Conservation (phyloP, 53 echinoderm and acorn worm genomes). For the Actinopyga echinites region DNA sequence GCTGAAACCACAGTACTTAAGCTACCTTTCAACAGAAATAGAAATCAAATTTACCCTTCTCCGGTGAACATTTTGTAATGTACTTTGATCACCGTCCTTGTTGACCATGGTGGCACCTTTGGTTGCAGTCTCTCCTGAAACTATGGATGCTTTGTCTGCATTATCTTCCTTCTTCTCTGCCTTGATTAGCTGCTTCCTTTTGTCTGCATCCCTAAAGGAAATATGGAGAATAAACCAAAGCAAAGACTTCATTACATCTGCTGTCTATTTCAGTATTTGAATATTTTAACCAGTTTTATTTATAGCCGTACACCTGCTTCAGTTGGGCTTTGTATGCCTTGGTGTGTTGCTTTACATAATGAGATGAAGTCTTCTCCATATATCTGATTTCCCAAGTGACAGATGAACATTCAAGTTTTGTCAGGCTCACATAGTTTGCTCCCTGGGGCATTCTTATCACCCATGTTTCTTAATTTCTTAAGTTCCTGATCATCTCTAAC, state of each 20-base stretch:
- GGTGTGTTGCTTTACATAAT: too few relatives aligned
- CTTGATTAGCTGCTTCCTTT: conserved; percentile 70
- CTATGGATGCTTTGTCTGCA: conserved; percentile 65
- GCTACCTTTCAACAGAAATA: background rate
- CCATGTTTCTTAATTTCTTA: too few relatives aligned
- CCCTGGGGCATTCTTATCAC: too few relatives aligned
- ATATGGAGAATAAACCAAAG: background rate
- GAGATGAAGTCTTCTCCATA: too few relatives aligned
- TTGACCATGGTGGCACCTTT: conserved; percentile 60
- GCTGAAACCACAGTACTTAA: too few relatives aligned
- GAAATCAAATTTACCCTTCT: conserved; percentile 64
- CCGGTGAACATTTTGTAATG: conserved; percentile 58
- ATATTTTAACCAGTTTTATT: too few relatives aligned
- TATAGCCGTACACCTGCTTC: too few relatives aligned
- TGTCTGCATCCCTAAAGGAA: conserved; percentile 85
- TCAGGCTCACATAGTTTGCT: too few relatives aligned
- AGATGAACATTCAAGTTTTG: too few relatives aligned
- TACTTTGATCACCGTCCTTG: conserved; percentile 57
- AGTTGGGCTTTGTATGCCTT: too few relatives aligned
- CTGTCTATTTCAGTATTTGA: background rate
- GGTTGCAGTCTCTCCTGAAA: conserved; percentile 68
- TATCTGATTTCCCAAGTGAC: too few relatives aligned
- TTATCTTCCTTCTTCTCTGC: conserved; percentile 64
- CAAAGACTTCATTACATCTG: background rate
- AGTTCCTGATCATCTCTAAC: too few relatives aligned